Evolutionary conservation across 1,140 invertebrate genomes (phyloP), one percentile per base, ranked within the genome.

Genomic region (Drosophila sucinea): DNA sequence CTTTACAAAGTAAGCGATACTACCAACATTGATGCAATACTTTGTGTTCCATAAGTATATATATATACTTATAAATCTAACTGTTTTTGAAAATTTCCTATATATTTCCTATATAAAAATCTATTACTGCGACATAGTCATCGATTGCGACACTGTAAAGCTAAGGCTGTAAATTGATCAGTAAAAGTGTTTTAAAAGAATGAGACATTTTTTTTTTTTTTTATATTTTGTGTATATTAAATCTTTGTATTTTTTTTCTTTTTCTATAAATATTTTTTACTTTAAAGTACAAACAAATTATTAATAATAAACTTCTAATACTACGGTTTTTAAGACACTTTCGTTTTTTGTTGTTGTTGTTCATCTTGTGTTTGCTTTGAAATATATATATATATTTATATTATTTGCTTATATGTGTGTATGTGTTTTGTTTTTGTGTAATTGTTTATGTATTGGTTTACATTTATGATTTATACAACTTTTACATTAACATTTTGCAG

Each of bases 261-360:
- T 51, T 51, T 51, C 44, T 87, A 84, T 87, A 87, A 89, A 87
- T 89, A 87, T 87, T 89, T 78, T 87, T 87, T 89, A 89, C 80
- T 87, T 87, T 87, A 87, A 86, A 87, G 83, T 87, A 87, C 84
- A 87, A 87, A 87, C 83, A 87, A 87, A 87, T 83, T 76, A 76
- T 76, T 87, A 89, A 87, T 87, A 87, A 87, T 87, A 89, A 89
- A 89, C 77, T 89, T 89, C 84, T 89, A 89, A 89, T 89, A 89
- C 84, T 89, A 89, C 80, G 85, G 67, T 89, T 89, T 51, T 87
- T 89, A 89, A 89, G 84, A 89, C 84, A 89, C 84, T 89, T 89
- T 89, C 80, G 84, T 89, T 89, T 87, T 87, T 86, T 86, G 77
- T 83, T 84, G 81, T 83, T 83, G 77, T 87, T 85, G 83, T 76